Conservation (phyloP, 1,140 invertebrate genomes). For the Rhopalosiphum maidis region DNA sequence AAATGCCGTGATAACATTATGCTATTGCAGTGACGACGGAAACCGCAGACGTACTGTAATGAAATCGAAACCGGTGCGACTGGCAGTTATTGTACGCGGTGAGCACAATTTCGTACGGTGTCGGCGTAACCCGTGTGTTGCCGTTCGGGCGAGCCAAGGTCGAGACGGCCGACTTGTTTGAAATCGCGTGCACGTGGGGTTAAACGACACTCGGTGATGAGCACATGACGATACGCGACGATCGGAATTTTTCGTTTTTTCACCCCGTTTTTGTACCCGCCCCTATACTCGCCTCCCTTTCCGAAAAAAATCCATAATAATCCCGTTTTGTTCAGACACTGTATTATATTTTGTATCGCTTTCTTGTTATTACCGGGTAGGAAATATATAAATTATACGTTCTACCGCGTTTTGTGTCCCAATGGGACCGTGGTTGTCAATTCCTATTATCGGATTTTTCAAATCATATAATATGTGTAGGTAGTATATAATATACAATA, state of each 20-base stretch:
- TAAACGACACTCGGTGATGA: background rate
- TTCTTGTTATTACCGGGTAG: background rate
- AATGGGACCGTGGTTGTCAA: too few species aligned
- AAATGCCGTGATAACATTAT: background rate
- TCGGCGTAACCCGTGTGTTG: background rate
- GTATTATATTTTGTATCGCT: background rate
- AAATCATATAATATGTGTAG: too few species aligned
- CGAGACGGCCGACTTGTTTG: background rate
- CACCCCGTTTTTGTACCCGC: background rate
- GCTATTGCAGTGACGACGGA: background rate
- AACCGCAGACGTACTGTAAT: background rate
- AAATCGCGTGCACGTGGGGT: conserved; percentile 13
- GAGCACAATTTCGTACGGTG: background rate
- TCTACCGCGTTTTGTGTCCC: too few species aligned
- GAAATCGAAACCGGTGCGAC: conserved; percentile 40
- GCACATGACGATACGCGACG: background rate
- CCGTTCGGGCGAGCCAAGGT: background rate
- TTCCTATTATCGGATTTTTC: too few species aligned
- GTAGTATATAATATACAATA: too few species aligned
- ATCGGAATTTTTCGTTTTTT: background rate
- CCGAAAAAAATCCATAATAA: background rate
- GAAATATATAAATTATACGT: background rate
- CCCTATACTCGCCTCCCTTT: background rate
- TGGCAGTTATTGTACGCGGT: background rate
- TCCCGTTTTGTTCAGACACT: background rate